A percentile compares a stretch with the other conserved stretches of the same genome.
Conservation (phyloP, 2,797 vertebrate genomes). For the Microctenopoma stevenorrisi region DNA sequence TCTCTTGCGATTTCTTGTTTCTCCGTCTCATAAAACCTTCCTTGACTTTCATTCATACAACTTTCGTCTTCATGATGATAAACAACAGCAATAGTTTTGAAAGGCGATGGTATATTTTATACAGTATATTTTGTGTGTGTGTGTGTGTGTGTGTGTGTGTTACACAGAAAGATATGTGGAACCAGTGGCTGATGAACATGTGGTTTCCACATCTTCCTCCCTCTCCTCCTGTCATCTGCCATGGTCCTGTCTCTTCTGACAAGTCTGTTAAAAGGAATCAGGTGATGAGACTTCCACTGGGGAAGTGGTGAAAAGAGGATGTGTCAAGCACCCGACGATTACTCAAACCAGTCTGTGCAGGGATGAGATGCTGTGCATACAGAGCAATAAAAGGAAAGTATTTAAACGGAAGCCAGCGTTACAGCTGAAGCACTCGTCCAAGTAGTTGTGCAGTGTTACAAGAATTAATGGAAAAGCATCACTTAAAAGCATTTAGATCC, state of each 20-base stretch:
- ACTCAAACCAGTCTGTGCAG: constrained; percentile 26
- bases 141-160: background rate
- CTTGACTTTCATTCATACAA: background rate
- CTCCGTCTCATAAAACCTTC: too few species aligned
- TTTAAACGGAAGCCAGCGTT: constrained; percentile 4
- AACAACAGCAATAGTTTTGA: background rate
- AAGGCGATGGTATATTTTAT: background rate
- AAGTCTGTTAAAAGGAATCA: constrained; percentile 73
- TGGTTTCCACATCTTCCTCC: constrained; percentile 73
- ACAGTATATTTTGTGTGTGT: background rate
- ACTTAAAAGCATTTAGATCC: constrained; percentile 27
- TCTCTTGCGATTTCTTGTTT: background rate
- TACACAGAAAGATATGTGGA: constrained; percentile 40
- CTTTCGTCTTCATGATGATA: background rate
- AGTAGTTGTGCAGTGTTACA: constrained; percentile 13
- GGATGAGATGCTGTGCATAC: constrained; percentile 23
- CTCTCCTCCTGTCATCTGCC: constrained; percentile 60
- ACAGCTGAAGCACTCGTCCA: constrained; percentile 16
- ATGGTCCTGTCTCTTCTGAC: constrained; percentile 64
- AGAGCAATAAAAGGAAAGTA: background rate
- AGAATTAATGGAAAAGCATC: constrained; percentile 18
- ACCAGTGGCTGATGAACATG: constrained; percentile 66
- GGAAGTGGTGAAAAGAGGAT: constrained; percentile 67
- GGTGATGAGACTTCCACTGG: constrained; percentile 57
- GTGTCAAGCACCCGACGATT: constrained; percentile 32